Conservation (phyloP, 2,797 vertebrate genomes). For the Epinephelus awoara region DNA sequence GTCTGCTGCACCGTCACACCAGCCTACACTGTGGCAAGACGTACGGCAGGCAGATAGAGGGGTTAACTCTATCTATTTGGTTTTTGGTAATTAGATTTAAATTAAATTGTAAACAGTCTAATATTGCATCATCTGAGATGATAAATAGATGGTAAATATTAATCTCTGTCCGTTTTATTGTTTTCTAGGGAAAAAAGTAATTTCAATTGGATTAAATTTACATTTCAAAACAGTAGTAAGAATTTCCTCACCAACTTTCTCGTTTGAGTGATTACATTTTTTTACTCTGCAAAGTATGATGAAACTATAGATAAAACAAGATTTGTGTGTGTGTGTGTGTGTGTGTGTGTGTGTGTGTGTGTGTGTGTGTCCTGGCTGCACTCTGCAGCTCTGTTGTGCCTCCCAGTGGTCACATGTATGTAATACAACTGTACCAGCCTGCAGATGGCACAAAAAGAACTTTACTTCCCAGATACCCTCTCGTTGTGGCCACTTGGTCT, state of each 20-base stretch:
- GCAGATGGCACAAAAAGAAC: background rate
- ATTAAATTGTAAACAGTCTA: background rate
- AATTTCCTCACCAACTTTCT: background rate
- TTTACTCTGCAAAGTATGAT: background rate
- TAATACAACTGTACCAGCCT: background rate
- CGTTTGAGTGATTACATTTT: background rate
- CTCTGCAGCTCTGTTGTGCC: conserved; percentile 42
- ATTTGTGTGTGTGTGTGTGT: no score
- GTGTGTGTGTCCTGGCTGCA: background rate
- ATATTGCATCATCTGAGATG: background rate
- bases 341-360: no score
- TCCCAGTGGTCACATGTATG: conserved; percentile 29
- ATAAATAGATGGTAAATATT: background rate
- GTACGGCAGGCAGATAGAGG: background rate
- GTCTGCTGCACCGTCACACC: background rate
- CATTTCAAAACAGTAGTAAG: background rate
- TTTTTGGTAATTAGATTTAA: background rate
- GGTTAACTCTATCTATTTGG: background rate
- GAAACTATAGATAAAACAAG: no score
- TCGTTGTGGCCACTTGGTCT: background rate
- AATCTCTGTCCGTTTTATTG: background rate
- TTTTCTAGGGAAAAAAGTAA: background rate
- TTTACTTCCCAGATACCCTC: conserved; percentile 54
- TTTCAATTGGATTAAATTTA: background rate
- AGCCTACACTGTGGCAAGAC: background rate